Evolutionary conservation across 2,113 vertebrate species (phyloP), one percentile per base, ranked within the genome.

Genomic region (Cyprinodon variegatus): DNA sequence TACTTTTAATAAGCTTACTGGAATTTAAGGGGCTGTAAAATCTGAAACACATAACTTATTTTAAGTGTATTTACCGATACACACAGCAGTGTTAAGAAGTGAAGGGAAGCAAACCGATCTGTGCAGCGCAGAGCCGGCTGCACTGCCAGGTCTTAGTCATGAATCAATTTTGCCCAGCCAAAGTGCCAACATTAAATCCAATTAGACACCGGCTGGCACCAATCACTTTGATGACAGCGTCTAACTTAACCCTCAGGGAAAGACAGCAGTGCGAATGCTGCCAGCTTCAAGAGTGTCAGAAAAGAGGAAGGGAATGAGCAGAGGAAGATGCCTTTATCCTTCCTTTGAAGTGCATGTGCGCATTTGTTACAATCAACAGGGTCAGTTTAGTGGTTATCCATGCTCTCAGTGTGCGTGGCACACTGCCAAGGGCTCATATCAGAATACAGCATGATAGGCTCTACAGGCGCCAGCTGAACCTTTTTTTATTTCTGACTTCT

Each of bases 381-480:
- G 59, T 76, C 36, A 76, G 39, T 39, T 68, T 29, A 46, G 60
- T 45, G 37, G 62, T 38, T 80, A 15, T 38, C 64, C 46, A 61
- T 36, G 50, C 67, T 68, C 73, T 67, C 77, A 74, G 84, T 77
- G 81, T 79, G 66, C 20, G 66, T 86, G 91, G 92, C 91, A 74
- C 8, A 8, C 57, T 79, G 90, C 91, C 94, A 93, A 83, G 80
- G 83, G 71, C 82, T 90, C 89, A 93, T 93, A 93, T 92, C 88
- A 86, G 79, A 93, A 83, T 53, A 59, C 80, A 77, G 79, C 84
- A 74, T 69, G 64, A 65, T 41, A 70, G 86, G 86, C 82, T 83
- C 78, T 57, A 57, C 91, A 74, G 91, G 89, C 87, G 82, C 90
- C 91, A 92, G 92, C 86, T 90, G 90, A 93, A 90, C 72, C 17